These are phyloP conservation scores for Seriola quinqueradiata DNA, from an alignment of 2,113 vertebrate genomes.

Conservation along the genomic window DNA sequence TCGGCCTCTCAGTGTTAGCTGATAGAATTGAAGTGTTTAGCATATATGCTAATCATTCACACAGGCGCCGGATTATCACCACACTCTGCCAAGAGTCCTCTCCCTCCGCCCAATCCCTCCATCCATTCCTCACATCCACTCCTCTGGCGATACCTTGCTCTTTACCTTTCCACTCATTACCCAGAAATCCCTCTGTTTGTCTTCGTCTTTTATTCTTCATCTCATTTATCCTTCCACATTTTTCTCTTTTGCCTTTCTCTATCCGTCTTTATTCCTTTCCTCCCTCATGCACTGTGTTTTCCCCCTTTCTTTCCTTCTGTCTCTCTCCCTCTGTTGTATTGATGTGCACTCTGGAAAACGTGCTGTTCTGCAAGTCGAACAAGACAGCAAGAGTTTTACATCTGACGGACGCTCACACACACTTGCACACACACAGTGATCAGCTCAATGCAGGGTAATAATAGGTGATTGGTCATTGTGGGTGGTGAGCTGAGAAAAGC, in stretches of 20 bases:
- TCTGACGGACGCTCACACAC: background rate
- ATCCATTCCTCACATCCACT: slow-evolving; percentile 33
- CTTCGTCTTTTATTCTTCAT: background rate
- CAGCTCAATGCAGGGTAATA: slow-evolving; percentile 47
- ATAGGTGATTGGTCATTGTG: slow-evolving; percentile 44
- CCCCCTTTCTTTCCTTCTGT: background rate
- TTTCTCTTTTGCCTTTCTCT: background rate
- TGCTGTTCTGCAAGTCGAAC: slow-evolving; percentile 42
- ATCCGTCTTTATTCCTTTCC: background rate
- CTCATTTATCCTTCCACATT: background rate
- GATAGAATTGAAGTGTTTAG: slow-evolving; percentile 81
- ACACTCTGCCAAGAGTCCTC: slow-evolving; percentile 68
- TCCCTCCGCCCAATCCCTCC: slow-evolving; percentile 52
- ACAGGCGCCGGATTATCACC: slow-evolving; percentile 75
- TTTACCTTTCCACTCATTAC: slow-evolving; percentile 43
- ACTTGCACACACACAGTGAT: slow-evolving; percentile 6
- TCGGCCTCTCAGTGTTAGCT: slow-evolving; percentile 79
- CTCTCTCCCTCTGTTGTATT: slow-evolving; percentile 20
- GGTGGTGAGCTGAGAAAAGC: slow-evolving; percentile 47
- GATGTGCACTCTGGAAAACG: slow-evolving; percentile 40
- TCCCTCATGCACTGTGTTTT: background rate
- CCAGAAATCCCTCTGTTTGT: slow-evolving; percentile 8
- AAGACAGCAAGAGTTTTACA: slow-evolving; percentile 34
- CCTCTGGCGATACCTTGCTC: slow-evolving; percentile 52
- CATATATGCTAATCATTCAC: slow-evolving; percentile 81